Evolutionary conservation across 2,113 vertebrate species (phyloP).

Genomic region (Trochalopteron elliotii): DNA sequence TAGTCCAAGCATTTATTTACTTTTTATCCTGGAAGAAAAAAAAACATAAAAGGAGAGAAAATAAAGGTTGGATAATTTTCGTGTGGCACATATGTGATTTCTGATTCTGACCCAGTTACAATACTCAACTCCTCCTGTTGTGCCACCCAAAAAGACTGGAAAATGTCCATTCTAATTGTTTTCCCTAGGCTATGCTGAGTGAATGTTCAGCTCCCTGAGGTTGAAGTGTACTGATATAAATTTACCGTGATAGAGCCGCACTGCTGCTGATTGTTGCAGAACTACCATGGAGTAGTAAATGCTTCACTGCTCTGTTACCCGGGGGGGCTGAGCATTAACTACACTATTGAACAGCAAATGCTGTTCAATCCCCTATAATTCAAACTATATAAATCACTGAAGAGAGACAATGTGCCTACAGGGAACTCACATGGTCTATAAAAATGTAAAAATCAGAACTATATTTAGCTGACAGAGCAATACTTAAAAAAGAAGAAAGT

Average conservation of each 20-base stretch:
- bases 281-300: slow-evolving; percentile 36
- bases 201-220: slow-evolving; percentile 26
- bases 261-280: slow-evolving; percentile 50
- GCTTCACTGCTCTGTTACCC: slow-evolving; percentile 60
- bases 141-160: background rate
- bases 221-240: slow-evolving; percentile 55
- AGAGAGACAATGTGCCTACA: slow-evolving; percentile 64
- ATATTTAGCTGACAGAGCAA: slow-evolving; percentile 46
- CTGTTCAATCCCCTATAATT: slow-evolving; percentile 57
- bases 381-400: slow-evolving; percentile 62
- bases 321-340: slow-evolving; percentile 68
- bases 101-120: background rate
- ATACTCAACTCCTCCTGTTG: background rate
- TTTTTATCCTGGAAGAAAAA: background rate
- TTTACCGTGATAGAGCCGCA: slow-evolving; percentile 44
- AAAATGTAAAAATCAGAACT: slow-evolving; percentile 55
- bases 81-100: background rate
- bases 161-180: slow-evolving; percentile 52
- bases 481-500: background rate
- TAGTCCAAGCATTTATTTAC: background rate
- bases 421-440: slow-evolving; percentile 49
- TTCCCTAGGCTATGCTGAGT: slow-evolving; percentile 36
- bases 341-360: slow-evolving; percentile 66
- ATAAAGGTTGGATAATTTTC: background rate
- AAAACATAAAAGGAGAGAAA: background rate